Evolutionary conservation across 1,140 invertebrate genomes (phyloP).

Genomic region (Drosophila sp.): DNA sequence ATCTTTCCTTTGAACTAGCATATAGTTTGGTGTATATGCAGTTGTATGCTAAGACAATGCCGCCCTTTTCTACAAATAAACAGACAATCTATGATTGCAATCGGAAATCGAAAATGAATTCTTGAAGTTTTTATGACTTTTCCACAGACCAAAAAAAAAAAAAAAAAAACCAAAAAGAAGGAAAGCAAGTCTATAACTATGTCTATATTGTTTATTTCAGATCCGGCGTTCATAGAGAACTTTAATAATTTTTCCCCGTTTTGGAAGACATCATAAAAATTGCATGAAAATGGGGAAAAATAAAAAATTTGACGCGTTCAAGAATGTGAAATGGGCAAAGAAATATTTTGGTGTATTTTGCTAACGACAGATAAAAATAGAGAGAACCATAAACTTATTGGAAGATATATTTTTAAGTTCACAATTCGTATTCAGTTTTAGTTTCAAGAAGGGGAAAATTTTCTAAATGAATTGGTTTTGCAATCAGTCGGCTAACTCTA

Average conservation of each 20-base stretch:
- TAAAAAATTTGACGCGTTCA: constrained; percentile 6
- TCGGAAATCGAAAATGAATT: constrained; percentile 60
- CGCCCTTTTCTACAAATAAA: constrained; percentile 61
- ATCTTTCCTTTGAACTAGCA: constrained; percentile 4
- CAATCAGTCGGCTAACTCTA: not conserved
- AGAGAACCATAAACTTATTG: constrained; percentile 11
- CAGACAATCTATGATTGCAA: constrained; percentile 67
- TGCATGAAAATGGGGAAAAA: constrained; percentile 19
- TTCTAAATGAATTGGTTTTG: not conserved
- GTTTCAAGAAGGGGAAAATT: not conserved
- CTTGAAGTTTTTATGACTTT: constrained; percentile 56
- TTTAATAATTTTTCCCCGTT: constrained; percentile 32
- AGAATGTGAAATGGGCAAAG: constrained; percentile 15
- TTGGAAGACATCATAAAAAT: constrained; percentile 36
- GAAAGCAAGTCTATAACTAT: constrained; percentile 2
- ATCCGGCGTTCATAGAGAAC: not conserved
- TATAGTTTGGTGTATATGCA: constrained; percentile 7
- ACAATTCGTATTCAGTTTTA: not conserved
- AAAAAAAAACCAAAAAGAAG: not conserved
- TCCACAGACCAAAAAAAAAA: not conserved
- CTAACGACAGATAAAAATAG: constrained; percentile 5
- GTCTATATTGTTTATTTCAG: constrained; percentile 31
- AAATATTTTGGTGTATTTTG: constrained; percentile 17
- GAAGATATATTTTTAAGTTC: too few relatives aligned
- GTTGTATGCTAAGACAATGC: constrained; percentile 16